Evolutionary conservation across 2,888 invertebrate genomes (phyloP).

Genomic region (Cyaniris semiargus): DNA sequence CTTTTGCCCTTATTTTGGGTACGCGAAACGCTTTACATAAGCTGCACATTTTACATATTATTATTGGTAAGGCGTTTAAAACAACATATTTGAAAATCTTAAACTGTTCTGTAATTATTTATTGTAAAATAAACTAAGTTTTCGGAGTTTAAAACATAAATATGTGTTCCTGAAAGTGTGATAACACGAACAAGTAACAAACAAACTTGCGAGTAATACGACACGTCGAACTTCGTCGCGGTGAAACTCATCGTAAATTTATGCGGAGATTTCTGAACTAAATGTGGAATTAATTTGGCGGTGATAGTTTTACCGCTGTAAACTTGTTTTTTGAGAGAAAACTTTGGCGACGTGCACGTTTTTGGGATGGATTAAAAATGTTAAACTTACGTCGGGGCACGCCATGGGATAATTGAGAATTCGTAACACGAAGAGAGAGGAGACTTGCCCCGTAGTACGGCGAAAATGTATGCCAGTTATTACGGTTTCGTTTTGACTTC

Average conservation of each 20-base stretch:
- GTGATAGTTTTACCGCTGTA: background rate
- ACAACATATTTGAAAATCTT: background rate
- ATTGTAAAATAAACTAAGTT: background rate
- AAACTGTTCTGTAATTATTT: background rate
- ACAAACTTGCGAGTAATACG: background rate
- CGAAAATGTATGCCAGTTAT: too few relatives aligned
- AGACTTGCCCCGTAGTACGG: too few relatives aligned
- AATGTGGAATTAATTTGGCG: background rate
- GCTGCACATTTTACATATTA: background rate
- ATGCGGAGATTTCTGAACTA: background rate
- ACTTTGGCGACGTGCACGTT: background rate
- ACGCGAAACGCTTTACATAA: too few relatives aligned
- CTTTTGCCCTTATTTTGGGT: too few relatives aligned
- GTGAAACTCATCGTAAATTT: background rate
- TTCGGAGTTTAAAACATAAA: background rate
- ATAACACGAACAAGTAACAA: slow-evolving; percentile 3
- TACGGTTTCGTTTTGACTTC: too few relatives aligned
- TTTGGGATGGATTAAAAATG: background rate
- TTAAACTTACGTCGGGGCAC: background rate
- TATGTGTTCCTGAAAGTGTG: slow-evolving; percentile 12
- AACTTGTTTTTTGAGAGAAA: background rate
- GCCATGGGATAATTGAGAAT: background rate
- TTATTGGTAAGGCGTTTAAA: background rate
- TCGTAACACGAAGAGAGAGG: too few relatives aligned
- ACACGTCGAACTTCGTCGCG: background rate